Evolutionary conservation across 1,140 invertebrate species (phyloP), one percentile per base, ranked within the genome.

Genomic region (Epicauta chinensis): DNA sequence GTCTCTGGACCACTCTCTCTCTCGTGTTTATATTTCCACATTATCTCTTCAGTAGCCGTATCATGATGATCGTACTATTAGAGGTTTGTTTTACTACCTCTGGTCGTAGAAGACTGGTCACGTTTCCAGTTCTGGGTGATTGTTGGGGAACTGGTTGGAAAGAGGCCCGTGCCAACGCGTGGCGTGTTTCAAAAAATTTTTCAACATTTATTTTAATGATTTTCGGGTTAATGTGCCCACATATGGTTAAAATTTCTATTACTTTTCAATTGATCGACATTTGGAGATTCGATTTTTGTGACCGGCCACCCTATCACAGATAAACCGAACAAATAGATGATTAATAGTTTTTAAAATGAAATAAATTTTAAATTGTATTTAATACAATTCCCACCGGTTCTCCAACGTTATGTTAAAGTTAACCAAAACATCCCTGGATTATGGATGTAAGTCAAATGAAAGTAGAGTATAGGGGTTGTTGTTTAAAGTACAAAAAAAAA

Each of bases 341-440:
- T 55, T 55, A 55, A 55, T 55, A 55, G 53, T 34, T 13, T 48
- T 47, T 47, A 36, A 42, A 38, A 16, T 23, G 45, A 47, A 35
- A 54, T 48, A 42, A 43, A 34, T 54, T 34, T 40, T 47, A 40
- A 47, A 54, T 48, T 14, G 44, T 39, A 32, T 53, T 42, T 46
- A 42, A 48, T 54, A 42, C 45, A 34, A 49, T 55, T 37, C 37
- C 23, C 23, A 23, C 23, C 23, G 23, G 23, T 23, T 23, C 23
- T 23, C 2, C 23, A 23, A 23, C 4, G 4, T 3, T 23, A 23
- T 23, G 23, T 23, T 23, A 23, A 37, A 44, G 30, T 46, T 44
- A 55, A 51, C 53, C 53, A 55, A 55, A 55, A 55, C 53, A 55
- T 34, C 36, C 35, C 6, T 34, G 53, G 53, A 55, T 55, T 55